A percentile compares a stretch with the other conserved stretches of the same genome.
phyloP scores from a whole-genome alignment of 2,888 invertebrate species.

The Amiota minor region DNA sequence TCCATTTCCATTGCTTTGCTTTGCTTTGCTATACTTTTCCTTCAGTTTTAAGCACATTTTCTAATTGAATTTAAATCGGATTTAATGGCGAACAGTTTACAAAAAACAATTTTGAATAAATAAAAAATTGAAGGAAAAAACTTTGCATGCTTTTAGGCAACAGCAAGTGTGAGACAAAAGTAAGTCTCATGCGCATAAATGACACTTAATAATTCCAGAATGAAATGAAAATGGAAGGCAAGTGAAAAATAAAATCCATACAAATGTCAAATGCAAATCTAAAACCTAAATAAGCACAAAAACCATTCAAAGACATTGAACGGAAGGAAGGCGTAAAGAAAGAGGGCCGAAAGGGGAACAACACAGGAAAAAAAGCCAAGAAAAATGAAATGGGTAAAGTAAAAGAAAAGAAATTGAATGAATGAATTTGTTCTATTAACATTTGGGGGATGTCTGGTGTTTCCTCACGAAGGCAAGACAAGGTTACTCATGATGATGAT shows the following conservation, averaged over 20 bases:
- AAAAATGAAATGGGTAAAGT: constrained; percentile 54
- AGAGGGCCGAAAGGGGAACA: too few species aligned
- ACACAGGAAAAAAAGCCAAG: constrained; percentile 45
- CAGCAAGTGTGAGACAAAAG: not conserved
- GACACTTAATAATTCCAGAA: constrained; percentile 60
- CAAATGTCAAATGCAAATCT: constrained; percentile 55
- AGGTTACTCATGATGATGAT: too few species aligned
- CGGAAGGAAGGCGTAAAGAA: constrained; percentile 22
- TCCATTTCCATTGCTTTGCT: too few species aligned
- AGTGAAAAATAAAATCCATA: constrained; percentile 6
- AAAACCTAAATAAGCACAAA: constrained; percentile 50
- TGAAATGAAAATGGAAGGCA: constrained; percentile 14
- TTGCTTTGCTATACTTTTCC: too few species aligned
- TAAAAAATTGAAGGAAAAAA: constrained; percentile 45
- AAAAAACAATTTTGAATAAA: constrained; percentile 45
- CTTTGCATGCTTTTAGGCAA: constrained; percentile 29
- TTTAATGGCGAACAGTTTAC: constrained; percentile 45
- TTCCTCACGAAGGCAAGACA: too few species aligned
- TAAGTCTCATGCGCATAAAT: constrained; percentile 25
- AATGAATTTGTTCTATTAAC: constrained; percentile 42
- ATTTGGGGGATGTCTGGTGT: not conserved
- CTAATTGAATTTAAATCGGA: constrained; percentile 53
- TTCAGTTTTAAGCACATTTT: not conserved
- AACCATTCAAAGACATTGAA: constrained; percentile 26
- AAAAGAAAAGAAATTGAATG: constrained; percentile 51